These are phyloP conservation scores for Beroe forskalii DNA, from an alignment of 37 sponge, comb jelly and placozoan genomes.

Conservation along the genomic window DNA sequence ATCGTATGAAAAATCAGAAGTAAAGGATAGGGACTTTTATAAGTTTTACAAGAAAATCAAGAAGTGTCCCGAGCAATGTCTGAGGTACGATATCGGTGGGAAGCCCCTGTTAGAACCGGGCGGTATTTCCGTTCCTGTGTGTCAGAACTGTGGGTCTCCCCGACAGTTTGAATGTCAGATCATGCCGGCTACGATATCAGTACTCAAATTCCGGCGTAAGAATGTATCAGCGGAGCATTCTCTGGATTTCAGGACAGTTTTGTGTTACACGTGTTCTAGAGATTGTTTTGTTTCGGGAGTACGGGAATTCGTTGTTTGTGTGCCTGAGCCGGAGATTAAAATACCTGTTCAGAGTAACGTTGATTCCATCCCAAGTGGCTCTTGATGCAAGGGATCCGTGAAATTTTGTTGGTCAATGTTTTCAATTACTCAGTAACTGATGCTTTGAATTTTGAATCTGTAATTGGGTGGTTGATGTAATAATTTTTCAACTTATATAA, in stretches of 20 bases:
- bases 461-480: too few species aligned
- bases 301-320: conserved; percentile 23
- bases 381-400: not conserved
- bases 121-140: not conserved
- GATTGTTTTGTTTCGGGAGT: not conserved
- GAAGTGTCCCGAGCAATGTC: conserved; percentile 31
- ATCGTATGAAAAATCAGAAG: conserved; percentile 21
- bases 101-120: not conserved
- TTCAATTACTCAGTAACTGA: too few species aligned
- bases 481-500: too few species aligned
- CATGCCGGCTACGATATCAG: conserved; percentile 46
- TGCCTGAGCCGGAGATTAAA: conserved; percentile 41
- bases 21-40: conserved; percentile 41
- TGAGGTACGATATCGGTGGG: conserved; percentile 48
- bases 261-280: not conserved
- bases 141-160: not conserved
- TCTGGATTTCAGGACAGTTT: conserved; percentile 34
- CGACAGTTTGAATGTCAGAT: conserved; percentile 39
- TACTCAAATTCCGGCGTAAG: not conserved
- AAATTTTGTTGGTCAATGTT: not conserved
- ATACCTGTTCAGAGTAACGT: not conserved
- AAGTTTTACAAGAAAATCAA: conserved; percentile 42
- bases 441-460: too few species aligned
- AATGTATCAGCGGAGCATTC: not conserved
- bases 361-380: not conserved